Evolutionary conservation across 35 echinoderm and acorn worm species (phyloP), one percentile per base, ranked within the genome.

Genomic region (Ophiothrix spiculata): DNA sequence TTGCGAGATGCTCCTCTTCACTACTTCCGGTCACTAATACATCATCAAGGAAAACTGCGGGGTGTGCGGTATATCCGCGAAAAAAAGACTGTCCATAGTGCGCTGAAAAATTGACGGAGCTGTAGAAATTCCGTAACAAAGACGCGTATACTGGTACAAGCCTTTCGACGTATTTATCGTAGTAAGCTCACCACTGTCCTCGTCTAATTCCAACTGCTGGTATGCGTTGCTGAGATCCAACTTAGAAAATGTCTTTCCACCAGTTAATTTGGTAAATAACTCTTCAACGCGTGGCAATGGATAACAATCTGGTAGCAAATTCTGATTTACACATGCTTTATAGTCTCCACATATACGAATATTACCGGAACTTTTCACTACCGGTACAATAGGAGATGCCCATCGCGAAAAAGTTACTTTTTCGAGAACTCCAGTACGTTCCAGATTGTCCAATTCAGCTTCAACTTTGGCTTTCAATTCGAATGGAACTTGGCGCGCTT

Each of bases 1-100:
- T 89, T 0, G 81, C 0, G 0, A 88, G 39, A 63, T 81, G 86
- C 69, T 91, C 89, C 21, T 4, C 40, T 38, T 54, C 45, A 21
- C 8, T 54, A 21, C 21, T 54, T 54, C 45, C 45, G 8, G 45
- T 54, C 45, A 54, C 45, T 21, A 54, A 54, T 21, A 54, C 45
- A 54, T 54, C 45, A 54, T 54, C 45, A 21, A 54, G 45, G 45
- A 54, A 54, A 11, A 54, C 45, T 11, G 45, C 45, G n/a, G n/a
- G n/a, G n/a, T n/a, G n/a, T n/a, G n/a, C n/a, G n/a, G n/a, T n/a
- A n/a, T n/a, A n/a, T n/a, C n/a, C n/a, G n/a, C n/a, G n/a, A n/a
- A n/a, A n/a, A n/a, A n/a, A n/a, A n/a, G n/a, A n/a, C n/a, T n/a
- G n/a, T n/a, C n/a, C n/a, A n/a, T 54, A 11, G 45, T 54, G 8